Evolutionary conservation across 2,113 vertebrate species (phyloP), one percentile per base, ranked within the genome.

Genomic region (Myiopsitta monachus): DNA sequence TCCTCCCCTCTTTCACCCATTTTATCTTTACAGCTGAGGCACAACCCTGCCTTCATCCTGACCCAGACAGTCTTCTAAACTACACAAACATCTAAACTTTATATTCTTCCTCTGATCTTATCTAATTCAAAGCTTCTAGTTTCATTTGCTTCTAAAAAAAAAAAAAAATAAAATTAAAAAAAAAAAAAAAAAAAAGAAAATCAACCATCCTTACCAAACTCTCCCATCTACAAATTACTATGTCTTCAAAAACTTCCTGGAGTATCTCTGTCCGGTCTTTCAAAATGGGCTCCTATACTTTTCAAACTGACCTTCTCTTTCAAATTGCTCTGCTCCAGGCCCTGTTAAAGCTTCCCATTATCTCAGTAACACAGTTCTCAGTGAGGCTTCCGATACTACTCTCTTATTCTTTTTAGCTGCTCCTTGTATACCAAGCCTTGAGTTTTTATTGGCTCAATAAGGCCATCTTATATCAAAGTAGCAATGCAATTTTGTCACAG

Each of bases 401-500:
- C 6, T 24, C 70, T 59, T 51, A 31, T 1, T 43, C 41, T 77
- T 87, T 83, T 49, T 41, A 86, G 21, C 47, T 59, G 17, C 14
- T 70, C 15, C n/a, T 51, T 47, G 33, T 41, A 39, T 10, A 33
- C 5, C 0, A 0, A 67, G 19, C n/a, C 26, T 54, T 0, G 0
- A 11, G 11, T 21, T 77, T 86, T 74, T 26, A 47, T 6, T 14
- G 8, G 23, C 11, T 18, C 12, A 44, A 62, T 51, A 74, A 57
- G 46, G 9, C 33, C 62, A 36, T 9, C 19, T 52, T 51, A 36
- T 4, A 69, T 5, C 6, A 43, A 74, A 49, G 30, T 9, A 5
- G 17, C 30, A 70, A 52, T 1, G 2, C 15, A 15, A n/a, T 70
- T 90, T 90, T 83, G 22, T 26, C 39, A 28, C 5, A 18, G 3